A percentile compares a stretch with the other conserved stretches of the same genome.
Conservation (phyloP, 1,140 invertebrate genomes). For the Lepidotrigona ventralis region DNA sequence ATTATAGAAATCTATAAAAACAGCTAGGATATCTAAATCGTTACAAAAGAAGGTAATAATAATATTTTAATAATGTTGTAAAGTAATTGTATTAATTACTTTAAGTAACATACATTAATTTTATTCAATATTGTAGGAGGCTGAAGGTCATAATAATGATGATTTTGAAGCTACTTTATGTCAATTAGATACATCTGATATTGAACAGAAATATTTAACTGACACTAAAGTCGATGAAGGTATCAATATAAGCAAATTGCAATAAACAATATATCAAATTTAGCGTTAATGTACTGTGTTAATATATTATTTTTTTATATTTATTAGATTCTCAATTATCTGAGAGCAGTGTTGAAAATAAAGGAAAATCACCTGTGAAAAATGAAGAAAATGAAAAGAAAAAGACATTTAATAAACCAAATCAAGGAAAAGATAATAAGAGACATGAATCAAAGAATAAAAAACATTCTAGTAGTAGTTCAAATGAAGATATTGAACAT, state of each 20-base stretch:
- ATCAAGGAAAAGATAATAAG: conserved; percentile 14
- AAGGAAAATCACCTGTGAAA: neutral
- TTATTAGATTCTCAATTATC: conserved; percentile 7
- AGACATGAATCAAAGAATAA: conserved; percentile 17
- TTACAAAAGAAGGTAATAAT: neutral
- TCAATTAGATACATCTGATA: conserved; percentile 80
- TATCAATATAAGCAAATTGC: neutral
- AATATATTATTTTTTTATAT: neutral
- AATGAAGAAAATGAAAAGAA: neutral
- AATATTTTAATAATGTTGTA: neutral
- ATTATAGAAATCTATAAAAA: conserved; percentile 38
- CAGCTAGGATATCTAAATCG: neutral
- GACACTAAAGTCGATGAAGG: conserved; percentile 29
- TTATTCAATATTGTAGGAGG: conserved; percentile 43
- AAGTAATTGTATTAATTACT: neutral
- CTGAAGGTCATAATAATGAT: conserved; percentile 81
- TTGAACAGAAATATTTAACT: conserved; percentile 59
- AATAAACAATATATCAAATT: neutral
- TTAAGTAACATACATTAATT: neutral
- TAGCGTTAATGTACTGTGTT: neutral
- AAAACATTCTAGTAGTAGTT: conserved; percentile 17
- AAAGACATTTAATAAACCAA: conserved; percentile 1
- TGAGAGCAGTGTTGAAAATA: neutral
- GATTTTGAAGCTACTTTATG: conserved; percentile 85
- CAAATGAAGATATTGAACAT: conserved; percentile 15